Percentiles rank a stretch among this genome's conserved stretches.
phyloP scores from a whole-genome alignment of 1,140 invertebrate species.

The Cataglyphis hispanica region DNA sequence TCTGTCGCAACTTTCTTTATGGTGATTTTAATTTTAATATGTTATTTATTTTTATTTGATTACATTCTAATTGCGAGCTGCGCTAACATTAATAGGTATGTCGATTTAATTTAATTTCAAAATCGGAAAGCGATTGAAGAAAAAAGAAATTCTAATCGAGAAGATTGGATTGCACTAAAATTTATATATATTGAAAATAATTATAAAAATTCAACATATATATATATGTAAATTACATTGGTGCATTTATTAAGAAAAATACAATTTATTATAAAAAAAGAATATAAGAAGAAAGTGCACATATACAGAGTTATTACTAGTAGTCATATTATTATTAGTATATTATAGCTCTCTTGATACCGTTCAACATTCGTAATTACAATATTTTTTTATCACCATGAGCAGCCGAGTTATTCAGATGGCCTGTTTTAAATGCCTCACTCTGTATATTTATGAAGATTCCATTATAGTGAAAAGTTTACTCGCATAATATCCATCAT shows the following conservation, averaged over 20 bases:
- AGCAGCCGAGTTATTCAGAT: too few relatives aligned
- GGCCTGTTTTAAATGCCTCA: too few relatives aligned
- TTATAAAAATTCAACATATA: not conserved
- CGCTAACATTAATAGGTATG: not conserved
- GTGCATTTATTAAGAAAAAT: not conserved
- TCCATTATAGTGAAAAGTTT: not conserved
- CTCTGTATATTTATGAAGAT: not conserved
- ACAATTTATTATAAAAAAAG: not conserved
- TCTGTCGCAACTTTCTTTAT: not conserved
- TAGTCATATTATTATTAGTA: too few relatives aligned
- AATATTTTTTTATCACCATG: too few relatives aligned
- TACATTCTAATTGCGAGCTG: not conserved
- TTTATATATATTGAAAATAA: not conserved
- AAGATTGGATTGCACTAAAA: not conserved
- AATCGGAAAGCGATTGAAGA: not conserved
- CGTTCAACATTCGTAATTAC: too few relatives aligned
- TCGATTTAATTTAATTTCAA: slow-evolving; percentile 15
- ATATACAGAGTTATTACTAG: too few relatives aligned
- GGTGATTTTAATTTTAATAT: not conserved
- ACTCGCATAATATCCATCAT: slow-evolving; percentile 17
- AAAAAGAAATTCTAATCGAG: not conserved
- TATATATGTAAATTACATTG: not conserved
- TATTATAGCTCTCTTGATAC: too few relatives aligned
- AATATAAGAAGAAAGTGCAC: not conserved
- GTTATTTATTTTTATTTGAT: not conserved